Base-by-base conservation (phyloP, 2,888 invertebrate species). In the Hemaris fuciformis region DNA sequence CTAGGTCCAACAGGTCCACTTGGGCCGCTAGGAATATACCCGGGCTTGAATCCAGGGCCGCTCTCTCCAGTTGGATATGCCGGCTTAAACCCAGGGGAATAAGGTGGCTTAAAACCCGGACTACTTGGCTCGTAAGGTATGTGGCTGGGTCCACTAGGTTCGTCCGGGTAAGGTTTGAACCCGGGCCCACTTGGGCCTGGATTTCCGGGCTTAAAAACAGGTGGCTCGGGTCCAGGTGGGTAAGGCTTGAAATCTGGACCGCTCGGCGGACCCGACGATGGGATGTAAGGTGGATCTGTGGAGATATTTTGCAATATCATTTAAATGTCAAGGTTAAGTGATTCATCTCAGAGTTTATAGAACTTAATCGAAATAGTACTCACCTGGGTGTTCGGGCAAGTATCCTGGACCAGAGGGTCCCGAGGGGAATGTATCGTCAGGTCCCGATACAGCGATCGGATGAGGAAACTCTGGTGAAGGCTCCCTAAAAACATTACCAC, bases 401-500 rank as follows among this genome's bases (percentile, higher is more conserved):
- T 81, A 85, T 2, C 66, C 76, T 0, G 80, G 76, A 7, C 77
- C 78, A 0, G 79, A 74, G 0, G 75, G 80, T 2, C 67, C 61
- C 45, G 76, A 62, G 0, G 70, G 60, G 63, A 72, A 73, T 4
- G 73, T 31, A 34, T 76, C 79, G 20, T 72, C 75, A 0, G 77
- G 72, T 4, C 72, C 76, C 3, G 67, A 62, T 7, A 61, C 4
- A 0, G 76, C 61, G 1, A 85, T 61, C 0, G 90, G 90, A 0
- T 78, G 81, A 0, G 90, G 91, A 1, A 89, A 63, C 66, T 91
- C 89, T 13, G 72, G 72, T 2, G 83, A 75, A 18, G 85, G 81
- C 3, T 82, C 73, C 18, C 90, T 90, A 71, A 1, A 79, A 74
- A 20, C n/a, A n/a, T n/a, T n/a, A n/a, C n/a, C n/a, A n/a, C n/a